phyloP scores from a whole-genome alignment of 1,140 invertebrate species.

The Drosophila fuyamai region DNA sequence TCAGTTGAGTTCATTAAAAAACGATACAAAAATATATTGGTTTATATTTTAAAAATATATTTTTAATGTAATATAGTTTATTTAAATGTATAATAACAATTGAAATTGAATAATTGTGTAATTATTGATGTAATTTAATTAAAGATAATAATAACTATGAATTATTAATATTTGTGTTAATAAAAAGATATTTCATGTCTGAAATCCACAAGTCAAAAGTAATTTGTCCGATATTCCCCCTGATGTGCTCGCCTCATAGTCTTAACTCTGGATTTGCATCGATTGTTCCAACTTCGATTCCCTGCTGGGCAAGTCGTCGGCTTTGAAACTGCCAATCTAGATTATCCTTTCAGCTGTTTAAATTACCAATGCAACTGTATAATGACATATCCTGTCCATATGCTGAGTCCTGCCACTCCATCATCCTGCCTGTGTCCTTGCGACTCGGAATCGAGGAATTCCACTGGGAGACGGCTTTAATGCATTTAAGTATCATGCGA shows the following conservation, averaged over 20 bases:
- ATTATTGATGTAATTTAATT: no score
- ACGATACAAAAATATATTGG: no score
- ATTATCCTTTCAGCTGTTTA: slow-evolving; percentile 33
- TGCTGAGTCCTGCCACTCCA: slow-evolving; percentile 40
- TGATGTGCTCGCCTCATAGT: neutral
- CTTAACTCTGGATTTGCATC: neutral
- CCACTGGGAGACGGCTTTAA: slow-evolving; percentile 53
- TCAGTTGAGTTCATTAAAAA: no score
- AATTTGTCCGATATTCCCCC: neutral
- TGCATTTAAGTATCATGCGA: slow-evolving; percentile 69
- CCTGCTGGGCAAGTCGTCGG: neutral
- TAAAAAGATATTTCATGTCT: no score
- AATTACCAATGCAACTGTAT: slow-evolving; percentile 43
- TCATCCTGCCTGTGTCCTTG: slow-evolving; percentile 29
- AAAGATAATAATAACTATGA: no score
- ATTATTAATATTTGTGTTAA: no score
- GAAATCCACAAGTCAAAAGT: no score
- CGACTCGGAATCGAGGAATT: slow-evolving; percentile 3
- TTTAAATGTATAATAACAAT: no score
- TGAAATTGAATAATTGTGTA: no score
- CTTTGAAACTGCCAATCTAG: slow-evolving; percentile 19
- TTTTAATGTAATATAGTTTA: no score
- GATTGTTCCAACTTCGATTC: slow-evolving; percentile 17
- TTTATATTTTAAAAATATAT: no score
- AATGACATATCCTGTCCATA: slow-evolving; percentile 67